Conservation (phyloP, 30 jellyfish, hydroid and myxozoan genomes). For the Nemopilema nomurai region DNA sequence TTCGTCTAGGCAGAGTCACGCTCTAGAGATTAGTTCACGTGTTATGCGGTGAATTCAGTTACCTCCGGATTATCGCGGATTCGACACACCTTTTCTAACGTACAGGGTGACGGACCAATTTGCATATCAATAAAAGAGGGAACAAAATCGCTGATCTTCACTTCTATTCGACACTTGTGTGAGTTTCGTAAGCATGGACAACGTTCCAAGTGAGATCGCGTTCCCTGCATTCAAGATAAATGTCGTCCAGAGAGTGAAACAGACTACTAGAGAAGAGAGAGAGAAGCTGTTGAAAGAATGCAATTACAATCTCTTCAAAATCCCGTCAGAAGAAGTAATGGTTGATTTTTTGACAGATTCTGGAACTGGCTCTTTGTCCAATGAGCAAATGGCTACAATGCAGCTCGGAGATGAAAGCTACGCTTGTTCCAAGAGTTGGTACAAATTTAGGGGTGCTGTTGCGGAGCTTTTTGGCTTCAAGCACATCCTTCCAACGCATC, state of each 20-base stretch:
- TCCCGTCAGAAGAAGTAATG: conserved; percentile 73
- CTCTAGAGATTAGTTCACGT: too few relatives aligned
- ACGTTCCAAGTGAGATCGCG: background rate
- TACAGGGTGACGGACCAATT: background rate
- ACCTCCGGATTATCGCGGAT: background rate
- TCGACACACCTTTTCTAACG: too few relatives aligned
- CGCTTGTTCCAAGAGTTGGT: conserved; percentile 72
- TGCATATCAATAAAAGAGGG: conserved; percentile 13
- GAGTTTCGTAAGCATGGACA: conserved; percentile 14
- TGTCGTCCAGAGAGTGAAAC: conserved; percentile 44
- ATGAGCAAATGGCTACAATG: conserved; percentile 66
- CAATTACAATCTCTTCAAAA: conserved; percentile 49
- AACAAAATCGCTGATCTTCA: background rate
- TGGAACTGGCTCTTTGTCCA: conserved; percentile 79
- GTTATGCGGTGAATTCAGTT: too few relatives aligned
- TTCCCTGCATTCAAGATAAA: conserved; percentile 70
- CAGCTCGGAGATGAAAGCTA: conserved; percentile 76
- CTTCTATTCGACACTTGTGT: background rate
- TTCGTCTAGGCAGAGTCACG: too few relatives aligned
- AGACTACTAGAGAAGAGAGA: conserved; percentile 44
- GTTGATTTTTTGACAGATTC: conserved; percentile 74
- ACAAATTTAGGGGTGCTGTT: conserved; percentile 61
- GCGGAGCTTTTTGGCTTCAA: conserved; percentile 47
- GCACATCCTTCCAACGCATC: conserved; percentile 73
- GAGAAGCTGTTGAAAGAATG: conserved; percentile 16